phyloP scores from a whole-genome alignment of 2,888 invertebrate species.

The Nymphalis polychloros region DNA sequence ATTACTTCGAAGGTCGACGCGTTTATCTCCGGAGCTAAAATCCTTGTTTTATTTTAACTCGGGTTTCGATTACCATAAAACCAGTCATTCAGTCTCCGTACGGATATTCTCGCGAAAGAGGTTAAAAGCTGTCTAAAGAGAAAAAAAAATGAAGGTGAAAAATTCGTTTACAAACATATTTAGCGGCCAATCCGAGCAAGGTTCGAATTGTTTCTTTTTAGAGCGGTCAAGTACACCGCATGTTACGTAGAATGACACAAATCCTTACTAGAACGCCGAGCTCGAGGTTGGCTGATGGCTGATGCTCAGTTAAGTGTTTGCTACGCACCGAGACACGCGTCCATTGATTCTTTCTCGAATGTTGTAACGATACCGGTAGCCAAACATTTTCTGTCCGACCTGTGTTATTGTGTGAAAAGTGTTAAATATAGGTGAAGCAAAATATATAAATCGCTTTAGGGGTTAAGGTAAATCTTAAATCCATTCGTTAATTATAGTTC shows the following conservation, averaged over 20 bases:
- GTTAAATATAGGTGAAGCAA: constrained; percentile 9
- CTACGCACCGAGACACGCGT: constrained; percentile 46
- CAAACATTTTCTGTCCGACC: constrained; percentile 11
- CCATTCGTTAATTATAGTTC: neutral
- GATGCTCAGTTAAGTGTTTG: constrained; percentile 52
- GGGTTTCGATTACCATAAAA: constrained; percentile 6
- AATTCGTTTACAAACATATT: constrained; percentile 21
- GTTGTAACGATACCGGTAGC: constrained; percentile 18
- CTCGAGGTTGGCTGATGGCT: constrained; percentile 49
- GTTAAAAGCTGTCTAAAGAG: neutral
- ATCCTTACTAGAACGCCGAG: constrained; percentile 55
- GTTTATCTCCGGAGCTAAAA: constrained; percentile 10
- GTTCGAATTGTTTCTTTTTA: constrained; percentile 40
- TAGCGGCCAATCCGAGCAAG: constrained; percentile 36
- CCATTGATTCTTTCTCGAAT: constrained; percentile 25
- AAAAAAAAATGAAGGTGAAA: constrained; percentile 17
- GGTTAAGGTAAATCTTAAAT: constrained; percentile 13
- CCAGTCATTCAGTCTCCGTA: constrained; percentile 9
- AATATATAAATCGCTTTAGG: neutral
- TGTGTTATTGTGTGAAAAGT: constrained; percentile 25
- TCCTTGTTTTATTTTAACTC: constrained; percentile 12
- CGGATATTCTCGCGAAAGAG: too few relatives aligned
- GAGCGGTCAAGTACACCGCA: constrained; percentile 47
- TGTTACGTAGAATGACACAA: constrained; percentile 59
- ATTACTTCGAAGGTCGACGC: constrained; percentile 26